Evolutionary conservation across 2,888 invertebrate genomes (phyloP), one percentile per base, ranked within the genome.

Genomic region (Diarsia rubi): DNA sequence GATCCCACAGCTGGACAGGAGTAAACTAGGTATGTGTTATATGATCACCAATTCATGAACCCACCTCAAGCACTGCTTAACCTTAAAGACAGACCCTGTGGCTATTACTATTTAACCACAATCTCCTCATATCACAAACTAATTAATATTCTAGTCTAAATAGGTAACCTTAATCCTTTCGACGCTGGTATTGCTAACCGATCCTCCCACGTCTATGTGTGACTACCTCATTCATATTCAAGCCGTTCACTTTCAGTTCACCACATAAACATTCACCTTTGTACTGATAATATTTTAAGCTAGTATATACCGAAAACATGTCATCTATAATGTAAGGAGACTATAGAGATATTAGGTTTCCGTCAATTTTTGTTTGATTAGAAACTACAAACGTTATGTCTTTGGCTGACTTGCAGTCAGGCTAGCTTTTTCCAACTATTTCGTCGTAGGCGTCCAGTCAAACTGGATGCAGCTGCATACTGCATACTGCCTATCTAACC

Each of bases 261-360:
- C 12, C n/a, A 62, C 62, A 42, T n/a, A 62, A 42, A 62, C 42
- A 62, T 42, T 62, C 62, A 42, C 42, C 14, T 8, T 42, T 62
- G n/a, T 62, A 42, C 62, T 62, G 62, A 62, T 62, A 42, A 62
- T 62, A 62, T 62, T 62, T 16, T 8, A 27, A 16, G 16, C 16
- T 57, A 27, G 57, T 8, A 57, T 57, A 16, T 24, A 54, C 24
- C 5, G 21, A 31, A 37, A 31, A 60, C 31, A 37, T 60, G 19
- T 21, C 31, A 5, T 60, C 31, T 60, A 2, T 21, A 31, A 12
- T 31, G 5, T 19, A 1, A 37, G 21, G 19, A 37, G 37, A 37
- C 5, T 21, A 19, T 19, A 21, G 31, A 59, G 11, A 31, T 21
- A 9, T 57, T 54, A 14, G 27, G 16, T 3, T 57, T 16, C 2